Base-by-base conservation (phyloP, 2,113 vertebrate genomes). In the Scopus umbretta region DNA sequence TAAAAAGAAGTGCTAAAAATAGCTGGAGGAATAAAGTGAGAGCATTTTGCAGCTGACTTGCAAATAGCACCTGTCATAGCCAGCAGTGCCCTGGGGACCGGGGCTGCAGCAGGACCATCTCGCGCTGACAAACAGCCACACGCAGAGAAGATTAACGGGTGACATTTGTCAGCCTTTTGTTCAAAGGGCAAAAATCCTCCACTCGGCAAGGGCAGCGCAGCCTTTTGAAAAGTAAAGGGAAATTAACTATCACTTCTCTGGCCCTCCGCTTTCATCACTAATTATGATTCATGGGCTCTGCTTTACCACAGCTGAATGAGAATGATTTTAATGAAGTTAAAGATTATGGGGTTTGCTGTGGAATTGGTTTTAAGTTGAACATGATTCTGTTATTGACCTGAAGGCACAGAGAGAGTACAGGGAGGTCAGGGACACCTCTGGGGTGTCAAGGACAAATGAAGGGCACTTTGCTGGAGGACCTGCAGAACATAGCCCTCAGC, bases 1-100 rank as follows among this genome's bases (percentile, higher is more conserved):
- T 75, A 53, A 89, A 88, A 70, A 95, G 65, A 84, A 87, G 62
- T 6, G 29, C 83, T 94, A 97, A 96, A 96, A 91, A 95, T 76
- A 97, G 71, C 50, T 6, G 1, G 59, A 93, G 71, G 84, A 96
- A 91, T 76, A 88, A 85, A 91, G 84, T 32, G 45, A 18, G 55
- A 90, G 63, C 4, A 2, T 42, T 89, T 82, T 4, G 36, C 92
- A 97, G 78, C 87, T 91, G 91, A 92, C 47, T 94, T 76, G 86
- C 86, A 95, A 95, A 96, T 8, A 86, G 66, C 50, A 75, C 49
- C 84, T 96, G 96, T 58, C 85, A 91, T 26, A 88, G 63, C 40
- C 70, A 92, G 87, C 74, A 80, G 66, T 25, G 90, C 71, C 84
- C 88, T 27, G 45, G 90, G 78, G 84, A 66, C 13, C 0, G 0